These are phyloP conservation scores for Phataginus tricuspis DNA, from an alignment of 2,797 vertebrate species.

Conservation along the genomic window DNA sequence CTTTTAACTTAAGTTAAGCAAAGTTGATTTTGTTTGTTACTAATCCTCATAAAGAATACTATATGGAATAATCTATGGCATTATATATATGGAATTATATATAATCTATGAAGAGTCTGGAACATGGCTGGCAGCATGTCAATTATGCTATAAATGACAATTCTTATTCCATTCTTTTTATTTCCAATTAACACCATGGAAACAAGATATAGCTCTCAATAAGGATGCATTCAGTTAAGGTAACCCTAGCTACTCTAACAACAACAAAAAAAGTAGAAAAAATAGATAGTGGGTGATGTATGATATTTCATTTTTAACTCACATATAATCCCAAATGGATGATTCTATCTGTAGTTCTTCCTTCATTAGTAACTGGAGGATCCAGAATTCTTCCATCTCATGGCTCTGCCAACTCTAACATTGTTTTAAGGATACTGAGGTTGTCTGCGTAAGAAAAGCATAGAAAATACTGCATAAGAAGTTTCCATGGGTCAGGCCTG, in stretches of 20 bases:
- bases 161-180: neutral
- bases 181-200: neutral
- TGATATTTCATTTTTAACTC: neutral
- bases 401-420: neutral
- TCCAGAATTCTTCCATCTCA: neutral
- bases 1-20: neutral
- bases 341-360: neutral
- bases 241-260: neutral
- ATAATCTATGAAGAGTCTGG: neutral
- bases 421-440: neutral
- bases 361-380: neutral
- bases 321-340: neutral
- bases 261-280: neutral
- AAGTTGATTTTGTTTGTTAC: neutral
- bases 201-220: neutral
- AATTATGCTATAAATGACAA: neutral
- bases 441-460: neutral
- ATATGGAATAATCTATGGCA: neutral
- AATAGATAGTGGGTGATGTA: neutral
- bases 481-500: neutral
- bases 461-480: neutral
- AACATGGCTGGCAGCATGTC: neutral
- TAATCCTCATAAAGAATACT: neutral
- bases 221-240: neutral
- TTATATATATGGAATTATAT: no score